Evolutionary conservation across 2,888 invertebrate species (phyloP), one percentile per base, ranked within the genome.

Genomic region (Cheilosia pagana): DNA sequence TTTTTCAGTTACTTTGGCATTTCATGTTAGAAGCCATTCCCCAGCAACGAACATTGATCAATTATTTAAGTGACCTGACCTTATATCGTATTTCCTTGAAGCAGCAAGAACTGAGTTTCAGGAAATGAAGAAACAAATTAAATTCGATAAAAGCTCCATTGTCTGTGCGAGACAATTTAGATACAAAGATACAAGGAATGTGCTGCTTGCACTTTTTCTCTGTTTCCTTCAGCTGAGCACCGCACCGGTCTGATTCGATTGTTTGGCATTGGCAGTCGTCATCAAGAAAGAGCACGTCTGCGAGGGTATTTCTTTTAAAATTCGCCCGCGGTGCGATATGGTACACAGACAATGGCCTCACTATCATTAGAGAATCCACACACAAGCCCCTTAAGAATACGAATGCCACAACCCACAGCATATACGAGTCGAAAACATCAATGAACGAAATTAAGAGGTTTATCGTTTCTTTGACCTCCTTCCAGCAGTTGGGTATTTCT

Each of bases 351-450:
- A 70, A 48, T 62, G 48, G 63, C 12, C 53, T 5, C 41, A 7
- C 4, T 28, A 23, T 79, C 67, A 72, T 79, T 67, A 79, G 59
- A 43, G 52, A 25, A 57, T 12, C 19, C 19, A 5, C 41, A 5
- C 41, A 25, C 12, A 62, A 31, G 45, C 45, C 23, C 48, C 6
- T 39, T 28, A 3, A 35, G 16, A 53, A 72, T 53, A 31, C 4
- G 12, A 31, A 60, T 19, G 63, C 1, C 23, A 7, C n/a, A 52
- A 4, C 16, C 12, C 14, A 48, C 7, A 12, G 14, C 43, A 19
- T 53, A 16, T 14, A 28, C 28, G 53, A 55, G 35, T 35, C 12
- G 12, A 35, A 65, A 50, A 43, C 5, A 23, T 19, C 25, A 59
- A 71, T 48, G 39, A 23, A 50, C 57, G 21, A 31, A 70, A 68